These are phyloP conservation scores for Stigmatopora nigra DNA, from an alignment of 2,113 vertebrate genomes.

Conservation along the genomic window DNA sequence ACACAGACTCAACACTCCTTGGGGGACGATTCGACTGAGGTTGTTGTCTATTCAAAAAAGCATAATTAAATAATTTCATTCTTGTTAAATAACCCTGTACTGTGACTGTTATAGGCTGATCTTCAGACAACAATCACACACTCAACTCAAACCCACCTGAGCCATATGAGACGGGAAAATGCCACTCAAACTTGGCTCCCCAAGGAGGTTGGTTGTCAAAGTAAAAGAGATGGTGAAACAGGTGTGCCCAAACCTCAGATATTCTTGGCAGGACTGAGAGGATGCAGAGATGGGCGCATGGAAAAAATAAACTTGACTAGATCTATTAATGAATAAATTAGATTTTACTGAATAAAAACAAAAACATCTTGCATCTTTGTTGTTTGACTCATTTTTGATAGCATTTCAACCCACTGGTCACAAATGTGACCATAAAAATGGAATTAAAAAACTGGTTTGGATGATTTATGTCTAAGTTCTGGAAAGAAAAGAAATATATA, in stretches of 20 bases:
- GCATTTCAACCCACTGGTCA: too few species aligned
- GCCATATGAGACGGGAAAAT: constrained; percentile 84
- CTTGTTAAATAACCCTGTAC: too few species aligned
- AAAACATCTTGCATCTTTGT: not conserved
- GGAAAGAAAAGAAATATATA: too few species aligned
- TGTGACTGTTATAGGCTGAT: constrained; percentile 71
- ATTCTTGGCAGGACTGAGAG: constrained; percentile 79
- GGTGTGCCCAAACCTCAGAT: constrained; percentile 74
- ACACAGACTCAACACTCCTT: too few species aligned
- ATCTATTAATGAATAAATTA: constrained; percentile 69
- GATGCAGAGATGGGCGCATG: constrained; percentile 50
- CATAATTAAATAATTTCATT: too few species aligned
- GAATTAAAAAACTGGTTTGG: too few species aligned
- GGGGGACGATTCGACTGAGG: too few species aligned
- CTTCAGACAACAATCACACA: constrained; percentile 76
- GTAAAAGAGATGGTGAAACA: constrained; percentile 64
- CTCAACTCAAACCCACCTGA: constrained; percentile 80
- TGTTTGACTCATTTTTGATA: too few species aligned
- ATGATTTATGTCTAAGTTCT: too few species aligned
- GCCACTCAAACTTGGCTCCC: constrained; percentile 74
- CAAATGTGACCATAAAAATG: too few species aligned
- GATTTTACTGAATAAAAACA: not conserved
- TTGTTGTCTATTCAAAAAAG: too few species aligned
- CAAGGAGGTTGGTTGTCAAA: constrained; percentile 69
- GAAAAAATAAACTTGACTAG: constrained; percentile 78